These are phyloP conservation scores for Rhinoptilus africanus DNA, from an alignment of 2,113 vertebrate species.

Conservation along the genomic window DNA sequence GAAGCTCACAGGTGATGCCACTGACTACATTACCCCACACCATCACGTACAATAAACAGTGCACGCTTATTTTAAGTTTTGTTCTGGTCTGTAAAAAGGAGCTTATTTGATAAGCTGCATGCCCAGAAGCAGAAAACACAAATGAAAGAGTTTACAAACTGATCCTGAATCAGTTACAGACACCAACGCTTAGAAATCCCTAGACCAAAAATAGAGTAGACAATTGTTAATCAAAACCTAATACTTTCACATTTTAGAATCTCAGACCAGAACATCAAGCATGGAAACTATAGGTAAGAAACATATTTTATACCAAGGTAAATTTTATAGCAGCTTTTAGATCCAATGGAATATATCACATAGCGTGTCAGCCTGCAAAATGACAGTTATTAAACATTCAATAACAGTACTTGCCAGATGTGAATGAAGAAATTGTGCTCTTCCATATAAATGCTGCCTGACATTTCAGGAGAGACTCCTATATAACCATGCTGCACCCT, in stretches of 20 bases:
- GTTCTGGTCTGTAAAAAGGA: neutral
- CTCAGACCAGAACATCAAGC: neutral
- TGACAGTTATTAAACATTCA: constrained; percentile 1
- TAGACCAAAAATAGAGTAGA: neutral
- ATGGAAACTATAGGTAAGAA: neutral
- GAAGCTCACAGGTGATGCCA: neutral
- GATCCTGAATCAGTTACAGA: neutral
- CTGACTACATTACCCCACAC: neutral
- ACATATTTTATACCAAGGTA: neutral
- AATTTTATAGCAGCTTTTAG: neutral
- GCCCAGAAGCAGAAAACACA: neutral
- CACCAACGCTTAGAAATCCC: neutral
- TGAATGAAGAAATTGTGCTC: neutral
- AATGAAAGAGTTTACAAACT: neutral
- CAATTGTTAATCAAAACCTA: neutral
- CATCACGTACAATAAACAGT: neutral
- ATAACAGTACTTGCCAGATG: neutral
- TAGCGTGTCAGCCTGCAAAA: neutral
- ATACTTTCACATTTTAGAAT: neutral
- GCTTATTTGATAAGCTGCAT: neutral
- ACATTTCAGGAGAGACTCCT: neutral
- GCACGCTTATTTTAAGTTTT: neutral
- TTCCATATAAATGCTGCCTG: neutral
- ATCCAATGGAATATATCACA: neutral
- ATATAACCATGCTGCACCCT: neutral